These are phyloP conservation scores for Dicrurus megarhynchus DNA, from an alignment of 2,113 vertebrate genomes.

Conservation along the genomic window DNA sequence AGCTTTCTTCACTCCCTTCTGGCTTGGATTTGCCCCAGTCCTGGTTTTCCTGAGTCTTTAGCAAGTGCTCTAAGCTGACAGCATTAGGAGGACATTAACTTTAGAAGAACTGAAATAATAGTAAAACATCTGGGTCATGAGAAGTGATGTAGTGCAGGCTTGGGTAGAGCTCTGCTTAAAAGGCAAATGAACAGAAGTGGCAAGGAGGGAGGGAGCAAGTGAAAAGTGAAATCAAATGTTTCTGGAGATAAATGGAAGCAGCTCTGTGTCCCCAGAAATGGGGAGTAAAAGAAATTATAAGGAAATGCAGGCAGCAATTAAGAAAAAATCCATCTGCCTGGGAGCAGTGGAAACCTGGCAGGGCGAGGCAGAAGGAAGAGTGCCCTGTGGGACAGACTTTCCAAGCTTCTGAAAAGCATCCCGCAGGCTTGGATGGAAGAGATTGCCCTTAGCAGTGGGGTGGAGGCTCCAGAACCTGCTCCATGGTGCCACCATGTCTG, in stretches of 20 bases:
- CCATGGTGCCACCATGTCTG: not conserved
- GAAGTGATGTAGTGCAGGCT: not conserved
- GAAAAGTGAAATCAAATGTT: not conserved
- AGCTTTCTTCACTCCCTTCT: accelerated
- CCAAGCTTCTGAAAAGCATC: not conserved
- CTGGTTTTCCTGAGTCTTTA: not conserved
- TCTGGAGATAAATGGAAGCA: not conserved
- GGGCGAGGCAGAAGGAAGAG: not conserved
- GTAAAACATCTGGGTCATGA: not conserved
- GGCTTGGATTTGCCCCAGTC: not conserved
- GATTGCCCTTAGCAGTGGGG: not conserved
- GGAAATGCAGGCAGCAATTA: not conserved
- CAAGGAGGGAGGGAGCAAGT: not conserved
- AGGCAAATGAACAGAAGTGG: not conserved
- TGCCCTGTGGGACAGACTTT: not conserved
- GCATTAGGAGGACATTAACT: accelerated
- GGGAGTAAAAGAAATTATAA: not conserved
- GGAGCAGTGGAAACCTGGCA: not conserved
- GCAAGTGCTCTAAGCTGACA: not conserved
- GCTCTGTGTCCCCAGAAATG: not conserved
- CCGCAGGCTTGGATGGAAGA: not conserved
- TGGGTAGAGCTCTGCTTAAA: not conserved
- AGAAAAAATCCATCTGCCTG: not conserved
- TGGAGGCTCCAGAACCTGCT: not conserved
- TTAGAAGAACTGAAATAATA: not conserved